Conservation (phyloP, 2,113 vertebrate species). For the Cnemophilus loriae region DNA sequence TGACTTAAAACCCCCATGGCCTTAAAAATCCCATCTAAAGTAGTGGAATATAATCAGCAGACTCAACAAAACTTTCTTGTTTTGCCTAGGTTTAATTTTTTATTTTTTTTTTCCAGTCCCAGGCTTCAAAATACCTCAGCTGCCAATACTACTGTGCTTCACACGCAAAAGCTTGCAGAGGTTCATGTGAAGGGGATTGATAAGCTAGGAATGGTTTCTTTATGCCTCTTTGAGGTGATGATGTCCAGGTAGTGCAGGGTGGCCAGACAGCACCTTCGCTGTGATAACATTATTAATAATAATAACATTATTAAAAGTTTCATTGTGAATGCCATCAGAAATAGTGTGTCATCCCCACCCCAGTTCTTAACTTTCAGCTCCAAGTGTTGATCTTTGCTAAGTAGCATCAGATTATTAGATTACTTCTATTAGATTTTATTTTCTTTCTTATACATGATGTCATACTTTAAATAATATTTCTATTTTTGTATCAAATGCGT, state of each 20-base stretch:
- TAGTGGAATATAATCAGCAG: not conserved
- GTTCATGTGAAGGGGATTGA: not conserved
- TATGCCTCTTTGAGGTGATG: not conserved
- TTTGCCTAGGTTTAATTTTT: not conserved
- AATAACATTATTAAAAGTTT: not conserved
- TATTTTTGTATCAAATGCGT: not conserved
- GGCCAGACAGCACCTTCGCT: accelerated
- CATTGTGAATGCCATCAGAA: not conserved
- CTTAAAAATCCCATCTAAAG: not conserved
- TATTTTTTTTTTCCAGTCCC: not conserved
- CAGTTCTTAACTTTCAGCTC: not conserved
- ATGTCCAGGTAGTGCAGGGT: not conserved
- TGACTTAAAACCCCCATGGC: not conserved
- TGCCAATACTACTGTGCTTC: not conserved
- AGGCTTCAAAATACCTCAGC: not conserved
- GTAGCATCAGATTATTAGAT: not conserved
- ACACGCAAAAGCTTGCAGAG: not conserved
- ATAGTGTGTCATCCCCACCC: not conserved
- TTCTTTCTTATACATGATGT: not conserved
- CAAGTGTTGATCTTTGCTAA: not conserved
- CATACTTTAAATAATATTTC: not conserved
- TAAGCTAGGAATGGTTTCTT: not conserved
- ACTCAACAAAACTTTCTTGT: not conserved
- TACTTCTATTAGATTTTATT: not conserved
- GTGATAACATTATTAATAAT: not conserved